Base-by-base conservation (phyloP, 1,140 invertebrate species). In the Drosophila saltans region DNA sequence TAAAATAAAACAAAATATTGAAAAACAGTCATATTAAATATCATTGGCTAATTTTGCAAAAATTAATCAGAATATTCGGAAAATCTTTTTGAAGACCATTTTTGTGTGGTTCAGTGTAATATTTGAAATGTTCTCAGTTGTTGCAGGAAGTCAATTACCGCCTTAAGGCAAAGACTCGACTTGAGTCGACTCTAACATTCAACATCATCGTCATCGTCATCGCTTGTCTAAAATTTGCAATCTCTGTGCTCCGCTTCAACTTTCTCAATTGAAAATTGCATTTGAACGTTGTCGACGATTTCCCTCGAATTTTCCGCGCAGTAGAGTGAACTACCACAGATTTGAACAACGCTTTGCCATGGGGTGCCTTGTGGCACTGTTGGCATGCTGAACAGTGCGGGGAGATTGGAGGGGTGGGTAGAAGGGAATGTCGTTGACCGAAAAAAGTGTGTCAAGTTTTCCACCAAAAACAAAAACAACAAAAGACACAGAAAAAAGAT, bases 241-340 rank as follows among this genome's bases (percentile, higher is more conserved):
- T 77, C 75, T 77, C 72, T 56, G 72, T 58, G 56, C 56, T 30
- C 64, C 67, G 74, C 73, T 69, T 52, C 63, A 84, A 84, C 81
- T 84, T 84, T 84, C 81, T 85, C 81, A 78, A 81, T 84, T 84
- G 75, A 84, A 85, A 84, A 84, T 85, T 84, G 81, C 81, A 81
- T 78, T 81, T 74, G 70, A 78, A 57, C 65, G 76, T 55, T 55
- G 68, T 43, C 45, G 55, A 55, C 61, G 76, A 78, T 81, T 80
- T 81, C 78, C 72, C 80, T 88, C 84, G 80, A 88, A 89, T 80
- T 89, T 90, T 89, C 81, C 73, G 69, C 80, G 8, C 41, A 43
- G 16, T n/a, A 43, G 4, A 43, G 41, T 16, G 66, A 30, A 65
- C 66, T 66, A 65, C 66, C 79, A 66, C 56, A 65, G 73, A 62